phyloP scores from a whole-genome alignment of 2,113 vertebrate species.

The Cynocephalus volans region DNA sequence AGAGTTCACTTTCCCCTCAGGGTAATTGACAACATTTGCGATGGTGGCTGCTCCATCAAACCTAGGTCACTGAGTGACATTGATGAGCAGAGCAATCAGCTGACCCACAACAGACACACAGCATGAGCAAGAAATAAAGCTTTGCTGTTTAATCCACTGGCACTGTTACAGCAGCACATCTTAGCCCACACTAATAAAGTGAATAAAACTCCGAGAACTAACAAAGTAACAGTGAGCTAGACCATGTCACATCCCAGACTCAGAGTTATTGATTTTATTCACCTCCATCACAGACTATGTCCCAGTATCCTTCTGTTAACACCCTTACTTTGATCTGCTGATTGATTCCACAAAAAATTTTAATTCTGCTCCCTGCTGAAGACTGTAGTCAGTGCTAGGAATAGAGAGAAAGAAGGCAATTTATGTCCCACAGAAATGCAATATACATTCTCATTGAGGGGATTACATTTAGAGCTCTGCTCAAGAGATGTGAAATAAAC shows the following conservation, averaged over 20 bases:
- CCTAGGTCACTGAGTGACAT: neutral
- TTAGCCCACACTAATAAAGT: neutral
- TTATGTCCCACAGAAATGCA: slow-evolving; percentile 13
- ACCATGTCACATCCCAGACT: neutral
- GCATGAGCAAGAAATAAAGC: neutral
- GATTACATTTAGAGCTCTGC: neutral
- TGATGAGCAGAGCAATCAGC: neutral
- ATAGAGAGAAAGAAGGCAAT: slow-evolving; percentile 34
- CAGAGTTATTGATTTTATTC: neutral
- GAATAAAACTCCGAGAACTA: neutral
- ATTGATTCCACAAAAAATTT: slow-evolving; percentile 26
- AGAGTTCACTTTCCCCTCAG: neutral
- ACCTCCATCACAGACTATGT: neutral
- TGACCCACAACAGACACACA: neutral
- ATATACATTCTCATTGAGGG: neutral
- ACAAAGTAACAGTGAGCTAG: neutral
- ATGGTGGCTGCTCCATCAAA: neutral
- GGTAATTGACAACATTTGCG: neutral
- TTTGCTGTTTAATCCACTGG: neutral
- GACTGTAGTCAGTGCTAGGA: neutral
- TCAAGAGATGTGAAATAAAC: slow-evolving; percentile 51
- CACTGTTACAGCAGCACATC: neutral
- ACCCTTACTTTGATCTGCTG: neutral
- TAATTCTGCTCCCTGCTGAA: neutral
- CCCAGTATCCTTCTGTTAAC: neutral